Conservation (phyloP, 2,797 vertebrate genomes). For the Notolabrus celidotus region DNA sequence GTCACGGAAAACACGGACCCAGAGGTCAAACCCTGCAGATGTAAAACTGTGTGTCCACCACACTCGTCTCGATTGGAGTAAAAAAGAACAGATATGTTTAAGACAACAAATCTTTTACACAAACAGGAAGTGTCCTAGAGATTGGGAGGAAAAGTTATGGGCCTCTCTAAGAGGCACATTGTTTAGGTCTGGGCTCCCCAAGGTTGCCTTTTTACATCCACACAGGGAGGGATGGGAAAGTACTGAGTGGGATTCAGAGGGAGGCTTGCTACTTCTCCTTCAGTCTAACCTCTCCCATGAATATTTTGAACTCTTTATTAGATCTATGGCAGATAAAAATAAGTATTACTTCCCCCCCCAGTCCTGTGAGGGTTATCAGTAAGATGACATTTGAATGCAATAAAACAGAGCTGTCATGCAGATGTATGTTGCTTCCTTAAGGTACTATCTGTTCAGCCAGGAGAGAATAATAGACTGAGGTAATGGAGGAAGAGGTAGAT, state of each 20-base stretch:
- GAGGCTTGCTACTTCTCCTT: constrained; percentile 50
- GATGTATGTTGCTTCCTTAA: constrained; percentile 38
- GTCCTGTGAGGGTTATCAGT: constrained; percentile 43
- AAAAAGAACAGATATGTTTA: constrained; percentile 70
- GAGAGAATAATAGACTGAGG: constrained; percentile 42
- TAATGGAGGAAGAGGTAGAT: constrained; percentile 57
- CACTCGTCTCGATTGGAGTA: constrained; percentile 54
- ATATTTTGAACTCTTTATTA: constrained; percentile 56
- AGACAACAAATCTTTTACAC: constrained; percentile 75
- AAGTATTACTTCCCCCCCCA: constrained; percentile 41
- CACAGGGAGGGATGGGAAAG: constrained; percentile 76
- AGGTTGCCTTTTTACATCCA: constrained; percentile 70
- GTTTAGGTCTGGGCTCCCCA: constrained; percentile 72
- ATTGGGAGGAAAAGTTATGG: constrained; percentile 49
- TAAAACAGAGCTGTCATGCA: constrained; percentile 46
- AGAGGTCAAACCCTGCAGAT: constrained; percentile 38
- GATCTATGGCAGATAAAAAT: constrained; percentile 44
- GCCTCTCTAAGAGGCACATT: constrained; percentile 66
- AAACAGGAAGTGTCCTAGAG: constrained; percentile 79
- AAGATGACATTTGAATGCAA: constrained; percentile 45
- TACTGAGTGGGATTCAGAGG: constrained; percentile 37
- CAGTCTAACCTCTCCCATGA: constrained; percentile 68
- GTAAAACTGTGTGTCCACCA: constrained; percentile 54
- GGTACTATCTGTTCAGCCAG: constrained; percentile 39
- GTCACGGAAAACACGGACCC: constrained; percentile 71